Evolutionary conservation across 2,113 vertebrate species (phyloP), one percentile per base, ranked within the genome.

Genomic region (Agapornis roseicollis): DNA sequence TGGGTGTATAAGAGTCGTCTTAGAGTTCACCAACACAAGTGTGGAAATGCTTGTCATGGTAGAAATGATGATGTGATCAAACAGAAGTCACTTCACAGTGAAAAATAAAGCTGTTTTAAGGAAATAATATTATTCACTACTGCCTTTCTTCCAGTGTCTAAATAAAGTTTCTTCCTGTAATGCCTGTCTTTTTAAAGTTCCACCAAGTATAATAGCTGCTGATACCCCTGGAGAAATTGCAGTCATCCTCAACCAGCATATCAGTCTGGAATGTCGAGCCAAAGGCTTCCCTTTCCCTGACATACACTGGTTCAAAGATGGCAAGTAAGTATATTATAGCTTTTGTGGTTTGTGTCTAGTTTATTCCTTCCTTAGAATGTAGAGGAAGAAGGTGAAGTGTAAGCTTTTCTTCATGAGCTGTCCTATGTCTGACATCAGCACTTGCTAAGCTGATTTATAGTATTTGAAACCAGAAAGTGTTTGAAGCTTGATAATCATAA

Each of bases 231-330:
- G 49, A 81, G 99, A 99, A 85, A 77, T 98, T 65, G 97, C 98
- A 18, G 98, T 98, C 39, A 86, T 98, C 69, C 97, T 99, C 88
- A 99, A 97, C 96, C 98, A 98, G 87, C 98, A 98, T 24, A 90
- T 97, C 73, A 98, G 24, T 56, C 97, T 99, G 81, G 98, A 99
- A 84, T 99, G 99, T 88, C 98, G 94, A 71, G 99, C 98, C 86
- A 98, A 96, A 96, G 99, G 99, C 71, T 97, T 97, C 35, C 99
- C 99, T 33, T 98, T 98, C 88, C 99, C 99, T 46, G 94, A 93
- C 77, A 98, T 99, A 84, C 98, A 99, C 94, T 99, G 99, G 99
- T 99, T 98, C 98, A 99, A 99, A 97, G 99, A 99, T 94, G 98
- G 99, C 95, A 99, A 98, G 99, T 99, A 95, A 98, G 99, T 98